A percentile compares a stretch with the other conserved stretches of the same genome.
phyloP scores from a whole-genome alignment of 2,113 vertebrate genomes.

The Morone saxatilis region DNA sequence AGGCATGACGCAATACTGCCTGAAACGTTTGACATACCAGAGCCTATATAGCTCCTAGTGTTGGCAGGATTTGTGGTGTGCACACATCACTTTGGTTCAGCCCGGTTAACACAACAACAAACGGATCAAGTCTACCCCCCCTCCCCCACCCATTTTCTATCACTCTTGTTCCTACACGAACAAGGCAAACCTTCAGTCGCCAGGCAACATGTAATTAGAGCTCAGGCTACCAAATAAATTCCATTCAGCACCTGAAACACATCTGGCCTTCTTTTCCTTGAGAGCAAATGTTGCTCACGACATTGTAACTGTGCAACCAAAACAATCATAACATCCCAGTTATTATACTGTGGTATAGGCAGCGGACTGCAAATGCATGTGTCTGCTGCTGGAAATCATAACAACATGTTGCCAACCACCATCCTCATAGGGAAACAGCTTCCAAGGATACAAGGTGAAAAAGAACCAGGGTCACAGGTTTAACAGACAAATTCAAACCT shows the following conservation, averaged over 20 bases:
- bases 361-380: background rate
- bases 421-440: background rate
- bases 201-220: conserved; percentile 25
- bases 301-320: background rate
- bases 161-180: background rate
- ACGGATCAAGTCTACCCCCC: background rate
- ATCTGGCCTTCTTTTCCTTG: background rate
- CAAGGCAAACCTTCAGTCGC: background rate
- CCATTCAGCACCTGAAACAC: conserved; percentile 26
- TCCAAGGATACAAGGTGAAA: background rate
- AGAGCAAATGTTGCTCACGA: background rate
- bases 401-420: background rate
- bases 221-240: conserved; percentile 2
- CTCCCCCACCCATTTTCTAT: background rate
- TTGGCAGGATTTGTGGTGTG: background rate
- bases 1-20: background rate
- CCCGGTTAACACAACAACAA: background rate
- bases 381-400: background rate
- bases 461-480: background rate
- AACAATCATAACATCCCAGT: conserved; percentile 9
- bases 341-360: background rate
- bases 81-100: background rate
- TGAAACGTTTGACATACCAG: background rate
- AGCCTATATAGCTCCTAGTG: background rate
- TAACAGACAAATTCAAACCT: background rate